Base-by-base conservation (phyloP, 2,888 invertebrate species). In the Drosophila borealis region DNA sequence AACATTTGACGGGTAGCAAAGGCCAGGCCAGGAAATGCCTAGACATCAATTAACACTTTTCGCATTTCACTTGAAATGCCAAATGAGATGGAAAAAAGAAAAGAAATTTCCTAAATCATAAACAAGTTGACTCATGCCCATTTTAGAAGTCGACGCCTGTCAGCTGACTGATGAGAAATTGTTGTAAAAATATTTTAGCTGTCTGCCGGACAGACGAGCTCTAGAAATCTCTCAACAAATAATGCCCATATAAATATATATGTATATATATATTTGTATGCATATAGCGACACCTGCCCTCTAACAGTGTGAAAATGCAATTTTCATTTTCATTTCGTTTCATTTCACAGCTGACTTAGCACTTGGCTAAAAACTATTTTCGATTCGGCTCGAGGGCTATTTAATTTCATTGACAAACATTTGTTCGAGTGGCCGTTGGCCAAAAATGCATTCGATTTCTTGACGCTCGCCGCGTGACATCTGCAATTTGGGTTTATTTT, bases 391-490 rank as follows among this genome's bases (percentile, higher is more conserved):
- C 48, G 59, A 25, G 54, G 53, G 44, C 37, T 6, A 41, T 39
- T 50, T 37, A 51, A 48, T 68, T 78, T 64, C 78, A 78, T 81
- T 78, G 59, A 76, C 59, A 76, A 80, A 80, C 42, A 64, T 68
- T 68, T 62, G 41, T 6, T n/a, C 41, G 3, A 41, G 9, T 44
- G 21, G 53, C 39, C 37, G 41, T n/a, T n/a, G 14, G 41, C 70
- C 60, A 69, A 69, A 48, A 53, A 37, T 65, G 80, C 77, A 70
- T 59, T 63, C 57, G 21, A 68, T 71, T 70, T 83, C 50, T 81
- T 73, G 70, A 81, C 70, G 50, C 55, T 45, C 42, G 44, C 41
- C 36, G 49, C 34, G 66, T 80, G 87, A 87, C 88, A 82, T 78
- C 85, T 74, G 51, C 71, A 63, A 82, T 73, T 79, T 66, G 41